phyloP scores from a whole-genome alignment of 2,113 vertebrate genomes.

The Herpailurus yagouaroundi region DNA sequence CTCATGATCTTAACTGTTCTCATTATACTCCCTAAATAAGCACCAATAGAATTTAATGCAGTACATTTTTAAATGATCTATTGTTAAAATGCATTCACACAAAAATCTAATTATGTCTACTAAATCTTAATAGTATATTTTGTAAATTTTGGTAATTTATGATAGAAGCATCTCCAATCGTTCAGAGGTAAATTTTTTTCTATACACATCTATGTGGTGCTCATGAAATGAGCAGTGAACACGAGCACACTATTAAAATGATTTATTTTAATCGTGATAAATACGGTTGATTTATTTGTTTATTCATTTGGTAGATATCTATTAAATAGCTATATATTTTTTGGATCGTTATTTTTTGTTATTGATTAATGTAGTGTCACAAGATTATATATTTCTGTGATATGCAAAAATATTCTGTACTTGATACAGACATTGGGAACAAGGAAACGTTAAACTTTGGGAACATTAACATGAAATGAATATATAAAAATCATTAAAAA shows the following conservation, averaged over 20 bases:
- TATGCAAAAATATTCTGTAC: background rate
- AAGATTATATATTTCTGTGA: background rate
- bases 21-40: background rate
- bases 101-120: background rate
- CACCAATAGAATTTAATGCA: background rate
- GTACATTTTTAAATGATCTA: background rate
- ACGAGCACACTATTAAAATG: background rate
- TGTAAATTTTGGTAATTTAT: conserved; percentile 1
- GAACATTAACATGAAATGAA: background rate
- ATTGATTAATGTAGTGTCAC: background rate
- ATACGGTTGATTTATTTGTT: background rate
- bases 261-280: background rate
- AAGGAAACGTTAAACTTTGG: background rate
- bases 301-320: background rate
- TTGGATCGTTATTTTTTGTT: background rate
- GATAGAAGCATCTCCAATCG: background rate
- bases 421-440: background rate
- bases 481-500: background rate
- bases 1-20: background rate
- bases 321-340: background rate
- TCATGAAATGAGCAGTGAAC: background rate
- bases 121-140: conserved; percentile 1
- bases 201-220: background rate
- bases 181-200: background rate
- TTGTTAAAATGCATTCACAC: background rate